Base-by-base conservation (phyloP, 2,113 vertebrate species). In the Seriola dumerili region DNA sequence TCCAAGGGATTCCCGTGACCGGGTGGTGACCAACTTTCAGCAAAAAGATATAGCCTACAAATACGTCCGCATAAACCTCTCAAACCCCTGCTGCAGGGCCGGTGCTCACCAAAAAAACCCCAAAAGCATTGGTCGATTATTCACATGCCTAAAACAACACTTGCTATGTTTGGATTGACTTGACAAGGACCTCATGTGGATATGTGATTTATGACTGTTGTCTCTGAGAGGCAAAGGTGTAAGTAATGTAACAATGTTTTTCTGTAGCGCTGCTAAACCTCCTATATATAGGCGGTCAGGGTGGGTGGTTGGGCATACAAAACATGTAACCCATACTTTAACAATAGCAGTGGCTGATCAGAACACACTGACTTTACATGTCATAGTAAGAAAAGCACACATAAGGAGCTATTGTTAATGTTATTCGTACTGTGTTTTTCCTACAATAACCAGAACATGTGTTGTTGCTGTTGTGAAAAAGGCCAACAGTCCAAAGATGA, bases 131-230 rank as follows among this genome's bases (percentile, higher is more conserved):
- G 32, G 14, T 16, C 1, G 14, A 8, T 58, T 80, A 42, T 50
- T 59, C 9, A 44, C 42, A 59, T 58, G 21, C 21, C 42, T 71
- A 19, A 8, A 36, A 34, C 36, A 32, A 61, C 11, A 8, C 10
- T 81, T 29, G 42, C 40, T 66, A 40, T 71, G 52, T 40, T 59
- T 58, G 75, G 38, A 11, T 36, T 8, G 32, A 29, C 34, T 50
- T 59, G 71, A n/a, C 63, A 68, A 10, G 13, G 25, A 55, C 14
- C 2, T 44, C 6, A 34, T 65, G 16, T 23, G 19, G 38, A 48
- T 8, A 17, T 58, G 32, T 71, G 50, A 71, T 58, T 61, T 50
- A 25, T 59, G 40, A 21, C 9, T 21, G 10, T 32, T 55, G 14
- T 21, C 25, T 59, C 17, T 57, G 23, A 57, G 12, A 8, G 50